phyloP scores from a whole-genome alignment of 2,113 vertebrate species.

The Pogonocichla stellata region DNA sequence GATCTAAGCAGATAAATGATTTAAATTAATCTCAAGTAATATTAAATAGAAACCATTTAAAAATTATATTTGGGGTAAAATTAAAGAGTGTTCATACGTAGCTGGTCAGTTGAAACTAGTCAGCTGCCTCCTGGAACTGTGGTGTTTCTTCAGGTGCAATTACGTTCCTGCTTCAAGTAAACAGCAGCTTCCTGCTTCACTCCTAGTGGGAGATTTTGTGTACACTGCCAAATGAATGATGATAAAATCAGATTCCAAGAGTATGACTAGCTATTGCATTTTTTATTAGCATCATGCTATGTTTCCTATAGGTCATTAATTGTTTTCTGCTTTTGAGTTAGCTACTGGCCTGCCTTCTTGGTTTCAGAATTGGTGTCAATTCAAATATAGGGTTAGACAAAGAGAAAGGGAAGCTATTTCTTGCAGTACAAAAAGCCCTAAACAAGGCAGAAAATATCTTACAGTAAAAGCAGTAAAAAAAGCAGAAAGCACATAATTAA shows the following conservation, averaged over 20 bases:
- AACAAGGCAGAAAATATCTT: neutral
- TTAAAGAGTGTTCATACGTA: neutral
- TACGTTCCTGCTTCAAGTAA: neutral
- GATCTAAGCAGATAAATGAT: neutral
- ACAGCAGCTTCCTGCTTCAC: neutral
- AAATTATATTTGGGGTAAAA: neutral
- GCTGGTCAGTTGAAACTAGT: neutral
- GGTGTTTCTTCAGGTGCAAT: neutral
- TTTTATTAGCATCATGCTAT: neutral
- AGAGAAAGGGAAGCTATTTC: neutral
- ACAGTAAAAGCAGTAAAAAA: neutral
- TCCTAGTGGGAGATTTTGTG: neutral
- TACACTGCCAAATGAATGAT: neutral
- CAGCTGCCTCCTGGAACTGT: neutral
- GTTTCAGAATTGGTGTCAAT: neutral
- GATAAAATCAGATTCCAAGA: neutral
- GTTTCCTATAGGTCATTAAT: neutral
- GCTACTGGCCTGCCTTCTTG: neutral
- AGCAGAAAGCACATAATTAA: neutral
- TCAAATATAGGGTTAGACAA: neutral
- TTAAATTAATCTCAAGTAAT: neutral
- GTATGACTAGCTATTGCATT: neutral
- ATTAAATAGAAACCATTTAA: neutral
- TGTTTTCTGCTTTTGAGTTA: neutral
- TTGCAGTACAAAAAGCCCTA: neutral